Base-by-base conservation (phyloP, 2,113 vertebrate genomes). In the Ameiurus melas region DNA sequence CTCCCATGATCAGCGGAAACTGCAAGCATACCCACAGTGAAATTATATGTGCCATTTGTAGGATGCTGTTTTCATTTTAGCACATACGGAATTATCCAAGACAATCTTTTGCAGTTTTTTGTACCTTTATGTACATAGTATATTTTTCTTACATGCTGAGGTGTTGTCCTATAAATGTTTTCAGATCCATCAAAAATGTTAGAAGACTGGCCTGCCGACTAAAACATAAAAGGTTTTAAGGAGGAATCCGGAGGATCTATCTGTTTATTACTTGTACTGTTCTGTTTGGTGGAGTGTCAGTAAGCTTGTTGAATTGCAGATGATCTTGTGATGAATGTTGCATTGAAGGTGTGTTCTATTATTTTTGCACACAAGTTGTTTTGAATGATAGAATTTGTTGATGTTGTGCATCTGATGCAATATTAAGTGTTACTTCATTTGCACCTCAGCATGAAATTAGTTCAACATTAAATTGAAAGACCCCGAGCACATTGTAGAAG, bases 281-380 rank as follows among this genome's bases (percentile, higher is more conserved):
- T 82, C 64, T 57, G 47, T 58, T 71, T 70, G 86, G 79, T 51
- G 79, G 77, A 16, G 47, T 70, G 47, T 80, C n/a, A 71, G 36
- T 27, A 39, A 84, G 47, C 33, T 60, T 84, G 47, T 84, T 25
- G 53, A 58, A 16, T 14, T 39, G 19, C 25, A 66, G 71, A 71
- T 82, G 82, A 60, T 36, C 22, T 75, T 20, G 30, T 43, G 55
- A 27, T 71, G 58, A 88, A 39, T 2, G 20, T 79, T 85, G 33
- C 30, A 79, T 62, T 47, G 43, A 85, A 53, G 68, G 64, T 83
- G 58, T 87, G 53, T 82, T n/a, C 47, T 87, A 16, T 86, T 79
- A 92, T 91, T 94, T 94, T 96, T 96, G 94, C 96, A 97, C 94
- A 96, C 96, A 93, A 91, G 91, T 91, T 91, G 95, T 95, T 96